These are phyloP conservation scores for Athene noctua DNA, from an alignment of 2,113 vertebrate genomes.

Conservation along the genomic window DNA sequence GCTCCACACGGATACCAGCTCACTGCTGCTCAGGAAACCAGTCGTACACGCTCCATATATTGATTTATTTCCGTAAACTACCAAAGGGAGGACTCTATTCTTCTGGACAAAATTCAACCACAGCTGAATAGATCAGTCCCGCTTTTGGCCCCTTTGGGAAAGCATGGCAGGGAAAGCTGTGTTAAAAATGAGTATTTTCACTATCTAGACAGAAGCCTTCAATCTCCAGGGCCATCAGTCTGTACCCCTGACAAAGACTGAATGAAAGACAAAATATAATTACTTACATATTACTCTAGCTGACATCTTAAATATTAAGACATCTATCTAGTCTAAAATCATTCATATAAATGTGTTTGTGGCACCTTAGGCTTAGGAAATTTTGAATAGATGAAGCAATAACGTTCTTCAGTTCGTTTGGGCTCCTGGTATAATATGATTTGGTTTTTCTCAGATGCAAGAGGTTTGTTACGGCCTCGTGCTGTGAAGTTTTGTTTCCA, in stretches of 20 bases:
- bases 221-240: constrained; percentile 30
- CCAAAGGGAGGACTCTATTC: neutral
- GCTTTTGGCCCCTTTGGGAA: neutral
- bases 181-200: neutral
- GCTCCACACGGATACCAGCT: neutral
- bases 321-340: neutral
- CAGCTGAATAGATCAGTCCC: neutral
- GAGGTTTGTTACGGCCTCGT: neutral
- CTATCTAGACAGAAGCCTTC: neutral
- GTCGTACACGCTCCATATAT: neutral
- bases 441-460: neutral
- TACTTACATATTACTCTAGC: neutral
- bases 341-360: neutral
- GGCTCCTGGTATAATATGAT: neutral
- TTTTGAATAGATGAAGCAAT: neutral
- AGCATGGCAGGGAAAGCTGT: neutral
- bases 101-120: neutral
- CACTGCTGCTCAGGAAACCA: neutral
- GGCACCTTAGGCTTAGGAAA: neutral
- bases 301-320: constrained; percentile 36
- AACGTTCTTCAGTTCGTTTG: neutral
- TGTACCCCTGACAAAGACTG: neutral
- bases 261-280: constrained; percentile 29
- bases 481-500: neutral
- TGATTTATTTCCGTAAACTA: rapidly evolving